phyloP scores from a whole-genome alignment of 2,797 vertebrate genomes.

The Parambassis ranga region DNA sequence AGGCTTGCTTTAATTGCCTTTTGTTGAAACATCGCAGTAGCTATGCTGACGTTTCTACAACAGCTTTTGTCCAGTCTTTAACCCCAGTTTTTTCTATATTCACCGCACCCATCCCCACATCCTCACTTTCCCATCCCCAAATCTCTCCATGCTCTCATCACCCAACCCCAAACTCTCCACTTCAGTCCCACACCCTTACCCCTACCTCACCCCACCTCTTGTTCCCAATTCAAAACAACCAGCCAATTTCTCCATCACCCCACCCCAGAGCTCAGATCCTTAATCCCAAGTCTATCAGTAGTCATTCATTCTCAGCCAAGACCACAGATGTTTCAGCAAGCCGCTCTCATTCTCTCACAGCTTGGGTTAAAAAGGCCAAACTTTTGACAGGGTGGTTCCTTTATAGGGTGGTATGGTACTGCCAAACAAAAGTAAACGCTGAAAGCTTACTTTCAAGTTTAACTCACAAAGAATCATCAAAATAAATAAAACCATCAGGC shows the following conservation, averaged over 20 bases:
- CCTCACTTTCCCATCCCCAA: not conserved
- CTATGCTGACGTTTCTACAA: not conserved
- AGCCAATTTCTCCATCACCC: slow-evolving; percentile 35
- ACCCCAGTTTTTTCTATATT: slow-evolving; percentile 8
- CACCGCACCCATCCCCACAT: not conserved
- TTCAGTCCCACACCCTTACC: slow-evolving; percentile 9
- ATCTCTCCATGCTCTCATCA: not conserved
- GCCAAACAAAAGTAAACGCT: slow-evolving; percentile 35
- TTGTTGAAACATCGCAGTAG: not conserved
- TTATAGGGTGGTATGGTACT: slow-evolving; percentile 24
- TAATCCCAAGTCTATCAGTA: slow-evolving; percentile 58
- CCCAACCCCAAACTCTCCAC: not conserved
- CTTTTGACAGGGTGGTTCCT: slow-evolving; percentile 41
- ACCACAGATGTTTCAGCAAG: slow-evolving; percentile 62
- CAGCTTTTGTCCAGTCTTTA: not conserved
- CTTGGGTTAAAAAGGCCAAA: slow-evolving; percentile 40
- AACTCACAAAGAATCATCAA: slow-evolving; percentile 6
- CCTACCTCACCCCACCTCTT: slow-evolving; percentile 28
- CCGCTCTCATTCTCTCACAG: slow-evolving; percentile 46
- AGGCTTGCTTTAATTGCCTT: not conserved
- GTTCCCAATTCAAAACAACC: slow-evolving; percentile 19
- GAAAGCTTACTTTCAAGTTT: slow-evolving; percentile 20
- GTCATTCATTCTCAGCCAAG: slow-evolving; percentile 61
- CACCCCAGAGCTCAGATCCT: slow-evolving; percentile 30
- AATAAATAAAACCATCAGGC: slow-evolving; percentile 8